phyloP scores from a whole-genome alignment of 2,888 invertebrate genomes.

The Thalpophila matura region DNA sequence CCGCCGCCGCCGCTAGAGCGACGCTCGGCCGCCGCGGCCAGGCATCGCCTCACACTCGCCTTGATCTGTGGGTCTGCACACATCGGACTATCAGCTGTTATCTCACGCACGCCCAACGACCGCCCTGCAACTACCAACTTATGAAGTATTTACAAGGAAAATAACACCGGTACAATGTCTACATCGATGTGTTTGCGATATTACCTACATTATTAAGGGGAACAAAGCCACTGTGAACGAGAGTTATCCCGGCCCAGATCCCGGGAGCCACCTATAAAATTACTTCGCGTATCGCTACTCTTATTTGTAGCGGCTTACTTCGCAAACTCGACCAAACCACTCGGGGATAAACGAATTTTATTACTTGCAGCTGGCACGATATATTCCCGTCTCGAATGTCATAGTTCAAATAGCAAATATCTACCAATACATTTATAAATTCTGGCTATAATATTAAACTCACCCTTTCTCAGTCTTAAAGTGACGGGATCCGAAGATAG shows the following conservation, averaged over 20 bases:
- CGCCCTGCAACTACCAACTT: slow-evolving; percentile 49
- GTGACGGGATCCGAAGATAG: slow-evolving; percentile 97
- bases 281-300: slow-evolving; percentile 77
- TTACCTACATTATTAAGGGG: slow-evolving; percentile 79
- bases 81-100: slow-evolving; percentile 61
- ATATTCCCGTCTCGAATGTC: slow-evolving; percentile 65
- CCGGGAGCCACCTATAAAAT: slow-evolving; percentile 83
- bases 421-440: slow-evolving; percentile 50
- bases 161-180: slow-evolving; percentile 35
- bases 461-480: slow-evolving; percentile 97
- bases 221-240: slow-evolving; percentile 78
- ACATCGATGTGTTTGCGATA: slow-evolving; percentile 45
- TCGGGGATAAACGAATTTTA: slow-evolving; percentile 81
- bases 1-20: slow-evolving; percentile 75
- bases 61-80: slow-evolving; percentile 96
- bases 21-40: slow-evolving; percentile 91
- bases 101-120: slow-evolving; percentile 55
- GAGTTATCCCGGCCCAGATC: slow-evolving; percentile 74
- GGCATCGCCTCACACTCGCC: slow-evolving; percentile 94
- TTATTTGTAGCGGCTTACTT: slow-evolving; percentile 81
- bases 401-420: slow-evolving; percentile 67
- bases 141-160: slow-evolving; percentile 36
- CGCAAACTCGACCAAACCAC: slow-evolving; percentile 78
- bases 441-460: slow-evolving; percentile 79
- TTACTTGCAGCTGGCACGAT: slow-evolving; percentile 75